Evolutionary conservation across 2,113 vertebrate genomes (phyloP), one percentile per base, ranked within the genome.

Genomic region (Pipra filicauda): DNA sequence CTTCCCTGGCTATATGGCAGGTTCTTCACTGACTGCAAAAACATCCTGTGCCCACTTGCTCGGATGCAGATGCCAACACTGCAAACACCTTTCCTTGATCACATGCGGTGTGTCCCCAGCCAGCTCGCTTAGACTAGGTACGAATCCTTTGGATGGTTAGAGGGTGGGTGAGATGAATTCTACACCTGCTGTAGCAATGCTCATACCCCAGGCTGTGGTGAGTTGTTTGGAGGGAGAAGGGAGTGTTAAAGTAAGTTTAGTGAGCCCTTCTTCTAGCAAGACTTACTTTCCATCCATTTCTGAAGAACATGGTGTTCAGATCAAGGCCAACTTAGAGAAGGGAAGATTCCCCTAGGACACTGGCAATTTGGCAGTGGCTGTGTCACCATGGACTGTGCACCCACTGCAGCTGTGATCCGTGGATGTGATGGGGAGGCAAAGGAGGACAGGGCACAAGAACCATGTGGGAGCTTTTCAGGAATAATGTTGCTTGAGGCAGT

Each of bases 131-230:
- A 1, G 8, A 28, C 48, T 49, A 9, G 5, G 4, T 59, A 15
- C 0, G 0, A 59, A 2, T 24, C 4, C 2, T 77, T 77, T 10
- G 44, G 28, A 3, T 91, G 54, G 22, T 31, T 58, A 4, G 31
- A 28, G 39, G 54, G 49, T 27, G 41, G 11, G 22, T 72, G 72
- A 48, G 67, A 33, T 73, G 39, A 72, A 52, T 86, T 30, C 44
- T 59, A 44, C 27, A 65, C 58, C 30, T 93, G 37, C 49, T 72
- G 3, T 51, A 90, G 61, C 70, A 54, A 8, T 44, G 37, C 23
- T 81, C 3, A 1, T 85, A 35, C 16, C 39, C 20, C 7, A 46
- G 33, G 58, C 31, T 91, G 13, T 35, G 15, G 6, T 51, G 30
- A 23, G 55, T 31, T 83, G 8, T 55, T 18, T 5, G 15, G 16